Evolutionary conservation across 2,888 invertebrate genomes (phyloP), one percentile per base, ranked within the genome.

Genomic region (Metellina segmentata): DNA sequence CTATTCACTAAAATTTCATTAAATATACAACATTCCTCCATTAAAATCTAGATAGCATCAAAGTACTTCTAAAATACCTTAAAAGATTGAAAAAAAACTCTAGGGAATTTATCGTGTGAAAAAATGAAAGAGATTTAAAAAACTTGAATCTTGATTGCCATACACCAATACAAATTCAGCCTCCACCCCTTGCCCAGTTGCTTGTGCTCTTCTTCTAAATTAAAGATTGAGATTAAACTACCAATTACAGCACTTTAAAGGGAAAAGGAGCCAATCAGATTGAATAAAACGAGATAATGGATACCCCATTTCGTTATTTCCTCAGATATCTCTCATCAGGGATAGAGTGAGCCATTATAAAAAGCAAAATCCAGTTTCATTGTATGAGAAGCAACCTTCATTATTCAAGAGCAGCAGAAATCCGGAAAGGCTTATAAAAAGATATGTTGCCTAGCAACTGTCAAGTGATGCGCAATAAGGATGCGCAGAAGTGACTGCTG

Each of bases 371-470:
- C 13, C 8, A 16, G 11, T 61, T 61, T 9, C 61, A 61, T 61
- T 61, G 61, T 61, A 16, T 16, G 61, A 49, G 51, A 77, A 49
- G n/a, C 11, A 77, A 49, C 51, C 16, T 77, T 51, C 51, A 77
- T 77, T 77, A 77, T 77, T 77, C 51, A 77, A 8, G n/a, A 77
- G 51, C 51, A 77, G 77, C 51, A 71, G 48, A 72, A 72, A 19
- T 70, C 82, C 71, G 82, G 82, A 51, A 19, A 19, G n/a, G 52
- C 9, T 52, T 49, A 71, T 70, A 70, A 34, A 71, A 20, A 19
- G 82, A 72, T 72, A 11, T 48, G 82, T 83, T 72, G 71, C 82
- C n/a, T 83, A 83, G 82, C 82, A 83, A 83, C 82, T 13, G 7
- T 19, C n/a, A 72, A 83, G 72, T 49, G 72, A 71, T 83, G 82